Evolutionary conservation across 2,797 vertebrate species (phyloP), one percentile per base, ranked within the genome.

Genomic region (Sardinella longiceps): DNA sequence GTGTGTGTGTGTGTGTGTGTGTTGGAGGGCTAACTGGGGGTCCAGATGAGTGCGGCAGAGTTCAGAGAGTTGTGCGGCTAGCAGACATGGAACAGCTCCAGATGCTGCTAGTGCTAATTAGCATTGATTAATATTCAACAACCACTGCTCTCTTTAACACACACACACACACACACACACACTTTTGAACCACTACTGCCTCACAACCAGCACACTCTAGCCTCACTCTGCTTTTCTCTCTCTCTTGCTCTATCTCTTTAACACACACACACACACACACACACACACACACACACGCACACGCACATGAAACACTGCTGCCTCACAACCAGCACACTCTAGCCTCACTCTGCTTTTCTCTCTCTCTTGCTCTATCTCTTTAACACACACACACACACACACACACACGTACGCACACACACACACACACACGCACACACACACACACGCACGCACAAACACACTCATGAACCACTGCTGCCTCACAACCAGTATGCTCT

Each of bases 91-190:
- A 74, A 33, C 66, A 6, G 30, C 30, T 39, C 66, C 66, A 39
- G 30, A 30, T 74, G 66, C 66, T 15, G 30, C 66, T 74, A 74
- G 37, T 74, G 66, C 12, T 74, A 37, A 74, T 74, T 74, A 74
- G 66, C 66, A 37, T 74, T 74, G 66, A 74, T 74, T 74, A 74
- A 74, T 74, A 74, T 74, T 74, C 33, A 74, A 37, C 14, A 74
- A 39, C 30, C 66, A 20, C 66, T 14, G 33, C 66, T 74, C 30
- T 30, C 4, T n/a, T n/a, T n/a, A n/a, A n/a, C n/a, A n/a, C 63
- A 14, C 28, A 70, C 5, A 28, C n/a, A n/a, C n/a, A n/a, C n/a
- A n/a, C n/a, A n/a, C n/a, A n/a, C n/a, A n/a, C n/a, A n/a, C n/a
- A n/a, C n/a, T n/a, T n/a, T n/a, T n/a, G n/a, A 74, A 39, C 30